Percentiles rank a stretch among this genome's conserved stretches.
Conservation (phyloP, 35 echinoderm and acorn worm genomes). For the Lytechinus variegatus region DNA sequence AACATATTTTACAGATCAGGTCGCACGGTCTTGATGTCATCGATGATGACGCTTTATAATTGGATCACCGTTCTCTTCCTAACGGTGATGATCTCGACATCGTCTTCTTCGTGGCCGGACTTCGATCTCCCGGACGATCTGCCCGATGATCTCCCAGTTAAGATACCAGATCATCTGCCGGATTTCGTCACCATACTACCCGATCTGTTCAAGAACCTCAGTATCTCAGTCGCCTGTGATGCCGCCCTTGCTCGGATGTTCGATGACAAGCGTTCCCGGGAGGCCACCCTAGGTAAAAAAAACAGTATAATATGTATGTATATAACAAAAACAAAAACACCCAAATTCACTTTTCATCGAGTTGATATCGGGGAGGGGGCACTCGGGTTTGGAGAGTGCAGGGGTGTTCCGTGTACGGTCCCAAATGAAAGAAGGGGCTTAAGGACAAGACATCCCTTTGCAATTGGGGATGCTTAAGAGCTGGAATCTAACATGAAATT, state of each 20-base stretch:
- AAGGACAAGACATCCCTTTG: too few relatives aligned
- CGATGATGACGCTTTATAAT: not conserved
- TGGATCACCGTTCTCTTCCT: constrained; percentile 6
- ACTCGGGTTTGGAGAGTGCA: too few relatives aligned
- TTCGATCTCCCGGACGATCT: constrained; percentile 3
- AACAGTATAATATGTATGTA: too few relatives aligned
- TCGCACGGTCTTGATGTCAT: not conserved
- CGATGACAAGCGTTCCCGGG: not conserved
- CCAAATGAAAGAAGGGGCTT: too few relatives aligned
- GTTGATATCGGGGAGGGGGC: too few relatives aligned
- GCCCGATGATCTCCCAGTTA: not conserved
- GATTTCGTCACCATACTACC: not conserved
- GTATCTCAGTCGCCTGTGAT: not conserved
- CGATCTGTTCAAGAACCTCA: not conserved
- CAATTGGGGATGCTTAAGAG: too few relatives aligned
- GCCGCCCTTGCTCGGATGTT: not conserved
- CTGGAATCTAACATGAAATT: too few relatives aligned
- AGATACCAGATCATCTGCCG: not conserved
- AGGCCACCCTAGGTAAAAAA: not conserved
- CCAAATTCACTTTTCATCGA: too few relatives aligned
- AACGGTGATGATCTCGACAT: not conserved
- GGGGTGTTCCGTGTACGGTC: too few relatives aligned
- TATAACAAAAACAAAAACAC: too few relatives aligned
- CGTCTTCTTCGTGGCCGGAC: not conserved
- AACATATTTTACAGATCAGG: not conserved